phyloP scores from a whole-genome alignment of 2,797 vertebrate species.

The Acanthurus lineatus region DNA sequence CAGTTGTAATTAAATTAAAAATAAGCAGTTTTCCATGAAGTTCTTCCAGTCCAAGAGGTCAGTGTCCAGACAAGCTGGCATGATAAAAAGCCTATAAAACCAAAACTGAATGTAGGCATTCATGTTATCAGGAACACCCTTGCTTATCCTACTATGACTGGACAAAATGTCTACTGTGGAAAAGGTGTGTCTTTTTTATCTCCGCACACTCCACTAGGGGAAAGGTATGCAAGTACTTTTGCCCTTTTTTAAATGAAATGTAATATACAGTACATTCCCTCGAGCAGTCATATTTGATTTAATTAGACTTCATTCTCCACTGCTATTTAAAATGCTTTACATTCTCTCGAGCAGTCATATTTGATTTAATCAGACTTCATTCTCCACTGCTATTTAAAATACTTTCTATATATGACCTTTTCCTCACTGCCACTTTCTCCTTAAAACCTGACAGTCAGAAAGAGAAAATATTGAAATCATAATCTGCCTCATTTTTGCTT shows the following conservation, averaged over 20 bases:
- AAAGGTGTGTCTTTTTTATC: background rate
- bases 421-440: background rate
- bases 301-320: background rate
- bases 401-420: background rate
- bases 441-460: slow-evolving; percentile 4
- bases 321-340: background rate
- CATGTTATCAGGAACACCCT: background rate
- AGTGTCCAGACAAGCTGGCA: background rate
- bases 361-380: background rate
- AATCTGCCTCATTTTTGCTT: background rate
- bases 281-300: background rate
- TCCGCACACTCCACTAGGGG: background rate
- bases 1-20: background rate
- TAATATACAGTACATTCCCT: background rate
- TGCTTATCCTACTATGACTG: background rate
- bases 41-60: background rate
- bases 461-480: background rate
- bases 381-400: background rate
- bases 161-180: background rate
- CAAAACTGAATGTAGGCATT: background rate
- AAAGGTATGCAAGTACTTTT: background rate
- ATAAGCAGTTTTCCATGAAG: background rate
- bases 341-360: background rate
- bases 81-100: too few species aligned
- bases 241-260: background rate